A percentile compares a stretch with the other conserved stretches of the same genome.
These are phyloP conservation scores for Zaprionus lachaisei DNA, from an alignment of 1,140 invertebrate species.

Conservation along the genomic window DNA sequence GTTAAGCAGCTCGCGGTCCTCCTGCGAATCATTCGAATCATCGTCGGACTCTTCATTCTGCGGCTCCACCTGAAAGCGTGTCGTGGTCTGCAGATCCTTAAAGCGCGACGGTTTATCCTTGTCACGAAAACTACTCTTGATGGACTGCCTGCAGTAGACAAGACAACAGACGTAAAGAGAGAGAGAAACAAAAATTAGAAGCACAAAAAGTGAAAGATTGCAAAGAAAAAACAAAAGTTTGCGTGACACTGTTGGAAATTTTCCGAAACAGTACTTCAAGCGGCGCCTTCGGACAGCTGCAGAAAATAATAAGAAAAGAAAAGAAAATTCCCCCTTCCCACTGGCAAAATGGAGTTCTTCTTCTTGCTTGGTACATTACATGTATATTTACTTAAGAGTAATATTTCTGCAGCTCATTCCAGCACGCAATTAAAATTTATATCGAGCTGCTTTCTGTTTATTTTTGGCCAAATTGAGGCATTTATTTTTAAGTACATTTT, in stretches of 20 bases:
- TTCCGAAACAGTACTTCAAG: neutral
- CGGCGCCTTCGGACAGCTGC: neutral
- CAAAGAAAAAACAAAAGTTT: neutral
- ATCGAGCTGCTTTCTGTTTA: neutral
- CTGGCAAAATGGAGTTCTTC: neutral
- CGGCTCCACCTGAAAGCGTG: slow-evolving; percentile 86
- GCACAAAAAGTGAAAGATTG: neutral
- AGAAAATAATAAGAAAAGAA: neutral
- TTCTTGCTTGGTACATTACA: slow-evolving; percentile 8
- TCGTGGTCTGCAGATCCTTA: slow-evolving; percentile 86
- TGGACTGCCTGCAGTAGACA: slow-evolving; percentile 69
- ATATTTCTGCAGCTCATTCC: neutral
- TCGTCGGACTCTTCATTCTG: slow-evolving; percentile 85
- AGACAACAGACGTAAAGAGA: slow-evolving; percentile 5
- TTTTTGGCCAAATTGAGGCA: neutral
- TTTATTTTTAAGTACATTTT: neutral
- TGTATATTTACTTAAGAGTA: slow-evolving; percentile 25
- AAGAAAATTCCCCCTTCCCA: neutral
- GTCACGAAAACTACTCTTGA: slow-evolving; percentile 87
- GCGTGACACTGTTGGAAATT: neutral
- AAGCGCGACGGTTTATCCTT: slow-evolving; percentile 87
- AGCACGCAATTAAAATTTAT: neutral
- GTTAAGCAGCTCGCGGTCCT: slow-evolving; percentile 86
- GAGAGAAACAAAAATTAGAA: neutral
- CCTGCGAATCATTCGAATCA: slow-evolving; percentile 84